These are phyloP conservation scores for Lepus americanus DNA, from an alignment of 2,113 vertebrate species.

Conservation along the genomic window DNA sequence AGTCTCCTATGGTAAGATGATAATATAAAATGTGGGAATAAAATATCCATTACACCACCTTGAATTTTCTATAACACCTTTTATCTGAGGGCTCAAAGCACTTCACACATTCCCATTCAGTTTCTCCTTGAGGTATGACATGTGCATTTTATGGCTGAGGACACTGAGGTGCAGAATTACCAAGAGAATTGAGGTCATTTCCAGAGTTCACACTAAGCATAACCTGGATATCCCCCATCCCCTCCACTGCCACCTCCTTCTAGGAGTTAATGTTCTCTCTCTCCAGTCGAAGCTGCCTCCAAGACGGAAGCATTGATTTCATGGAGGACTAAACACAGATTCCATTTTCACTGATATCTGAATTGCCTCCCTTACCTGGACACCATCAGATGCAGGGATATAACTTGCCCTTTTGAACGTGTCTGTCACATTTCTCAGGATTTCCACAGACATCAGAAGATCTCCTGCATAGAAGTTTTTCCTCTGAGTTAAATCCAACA, in stretches of 20 bases:
- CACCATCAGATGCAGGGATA: conserved; percentile 97
- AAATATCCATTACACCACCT: conserved; percentile 46
- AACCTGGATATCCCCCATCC: neutral
- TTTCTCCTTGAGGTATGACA: conserved; percentile 34
- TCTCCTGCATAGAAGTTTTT: conserved; percentile 98
- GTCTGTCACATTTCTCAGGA: conserved; percentile 98
- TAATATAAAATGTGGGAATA: conserved; percentile 56
- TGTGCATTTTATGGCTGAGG: neutral
- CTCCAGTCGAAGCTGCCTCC: neutral
- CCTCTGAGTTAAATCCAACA: conserved; percentile 98
- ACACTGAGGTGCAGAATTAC: neutral
- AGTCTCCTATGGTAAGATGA: conserved; percentile 53
- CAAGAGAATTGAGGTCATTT: conserved; percentile 27
- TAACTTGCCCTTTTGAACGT: conserved; percentile 99
- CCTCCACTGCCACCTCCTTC: no score
- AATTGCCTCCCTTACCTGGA: conserved; percentile 91
- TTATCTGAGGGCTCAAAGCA: conserved; percentile 31
- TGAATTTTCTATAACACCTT: conserved; percentile 56
- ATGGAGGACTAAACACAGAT: neutral
- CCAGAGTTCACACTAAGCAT: neutral
- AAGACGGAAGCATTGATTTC: neutral
- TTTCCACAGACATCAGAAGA: conserved; percentile 98
- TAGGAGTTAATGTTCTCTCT: neutral
- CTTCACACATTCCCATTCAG: neutral
- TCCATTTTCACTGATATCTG: neutral